Base-by-base conservation (phyloP, 2,888 invertebrate genomes). In the Aquatica leii region DNA sequence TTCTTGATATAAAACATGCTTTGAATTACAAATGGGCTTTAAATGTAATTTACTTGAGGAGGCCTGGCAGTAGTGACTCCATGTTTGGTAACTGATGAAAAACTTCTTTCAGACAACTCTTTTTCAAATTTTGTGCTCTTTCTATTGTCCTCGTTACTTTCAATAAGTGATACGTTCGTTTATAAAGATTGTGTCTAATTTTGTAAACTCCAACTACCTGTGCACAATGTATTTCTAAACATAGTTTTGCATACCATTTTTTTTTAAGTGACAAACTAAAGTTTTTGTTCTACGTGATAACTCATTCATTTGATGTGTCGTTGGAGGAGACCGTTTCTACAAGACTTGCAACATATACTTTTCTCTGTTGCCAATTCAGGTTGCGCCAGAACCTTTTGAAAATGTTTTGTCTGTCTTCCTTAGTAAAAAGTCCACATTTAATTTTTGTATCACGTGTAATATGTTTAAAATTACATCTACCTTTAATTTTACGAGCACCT, bases 51-150 rank as follows among this genome's bases (percentile, higher is more conserved):
- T n/a, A n/a, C n/a, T n/a, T n/a, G n/a, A n/a, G n/a, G n/a, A n/a
- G n/a, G n/a, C n/a, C n/a, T n/a, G n/a, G n/a, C n/a, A n/a, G n/a
- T n/a, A n/a, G n/a, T n/a, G n/a, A n/a, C n/a, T n/a, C n/a, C n/a
- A n/a, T 90, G 0, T 80, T 87, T 14, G 86, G 85, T 71, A 70
- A 31, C 9, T 31, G 31, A 9, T 6, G 5, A 31, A 31, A 31
- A 31, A 31, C 4, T 9, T 31, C 31, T 31, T 31, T 9, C 9
- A 31, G 9, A 31, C 31, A 31, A 31, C 4, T 31, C 31, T 9
- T 31, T 31, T 31, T 31, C n/a, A n/a, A n/a, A n/a, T n/a, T n/a
- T n/a, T n/a, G n/a, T n/a, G n/a, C n/a, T n/a, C n/a, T n/a, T n/a
- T 9, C 31, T 31, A 6, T 9, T 9, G 31, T 9, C 31, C 9